Conservation (phyloP, 64 coral and sea anemone species). For the Montipora foliosa region DNA sequence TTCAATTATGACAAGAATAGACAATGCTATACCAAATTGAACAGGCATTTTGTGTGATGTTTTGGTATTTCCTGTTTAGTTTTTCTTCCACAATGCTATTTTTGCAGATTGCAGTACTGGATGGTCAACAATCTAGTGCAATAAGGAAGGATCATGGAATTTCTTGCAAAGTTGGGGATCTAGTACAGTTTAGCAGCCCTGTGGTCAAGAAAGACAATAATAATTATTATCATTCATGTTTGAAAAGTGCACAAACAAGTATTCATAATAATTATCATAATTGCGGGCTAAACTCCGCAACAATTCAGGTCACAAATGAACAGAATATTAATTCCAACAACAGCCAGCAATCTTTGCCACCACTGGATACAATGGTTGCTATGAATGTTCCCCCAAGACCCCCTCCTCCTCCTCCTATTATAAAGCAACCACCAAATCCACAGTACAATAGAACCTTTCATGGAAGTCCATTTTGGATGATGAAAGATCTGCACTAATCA, state of each 20-base stretch:
- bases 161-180: background rate
- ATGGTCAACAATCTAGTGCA: conserved; percentile 31
- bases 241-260: background rate
- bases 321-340: background rate
- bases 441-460: background rate
- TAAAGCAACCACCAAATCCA: background rate
- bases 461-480: background rate
- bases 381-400: background rate
- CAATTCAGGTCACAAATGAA: background rate
- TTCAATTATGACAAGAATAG: too few relatives aligned
- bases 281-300: too few relatives aligned
- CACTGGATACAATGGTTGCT: background rate
- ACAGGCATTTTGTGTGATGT: too few relatives aligned
- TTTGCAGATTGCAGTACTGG: conserved; percentile 65
- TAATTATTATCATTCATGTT: background rate
- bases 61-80: background rate
- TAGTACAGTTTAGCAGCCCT: background rate
- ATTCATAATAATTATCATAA: background rate
- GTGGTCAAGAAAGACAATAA: background rate
- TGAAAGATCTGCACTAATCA: conserved; percentile 24
- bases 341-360: background rate
- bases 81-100: background rate
- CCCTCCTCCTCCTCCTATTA: background rate
- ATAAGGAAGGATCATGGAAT: background rate
- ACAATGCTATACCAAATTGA: too few relatives aligned